These are phyloP conservation scores for Campodea augens DNA, from an alignment of 1,140 invertebrate genomes.

Conservation along the genomic window DNA sequence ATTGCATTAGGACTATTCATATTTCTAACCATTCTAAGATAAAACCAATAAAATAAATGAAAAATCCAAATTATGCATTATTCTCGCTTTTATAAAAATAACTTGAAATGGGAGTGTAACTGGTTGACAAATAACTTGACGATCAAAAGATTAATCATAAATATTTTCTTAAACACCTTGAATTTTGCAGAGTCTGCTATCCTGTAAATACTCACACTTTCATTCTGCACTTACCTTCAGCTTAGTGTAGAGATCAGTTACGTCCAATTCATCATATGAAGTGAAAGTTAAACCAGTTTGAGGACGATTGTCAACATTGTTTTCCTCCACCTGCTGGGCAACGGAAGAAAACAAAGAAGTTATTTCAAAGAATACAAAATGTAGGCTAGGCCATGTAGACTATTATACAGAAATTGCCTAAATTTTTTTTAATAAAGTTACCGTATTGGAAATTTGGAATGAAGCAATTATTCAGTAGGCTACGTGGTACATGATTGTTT, in stretches of 20 bases:
- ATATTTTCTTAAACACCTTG: not conserved
- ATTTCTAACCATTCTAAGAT: no score
- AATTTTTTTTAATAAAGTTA: not conserved
- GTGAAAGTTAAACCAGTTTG: slow-evolving; percentile 29
- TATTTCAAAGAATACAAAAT: slow-evolving; percentile 8
- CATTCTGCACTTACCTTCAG: slow-evolving; percentile 47
- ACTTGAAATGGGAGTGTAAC: not conserved
- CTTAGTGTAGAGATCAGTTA: slow-evolving; percentile 83
- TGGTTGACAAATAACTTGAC: not conserved
- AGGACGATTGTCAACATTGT: slow-evolving; percentile 35
- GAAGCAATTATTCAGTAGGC: no score
- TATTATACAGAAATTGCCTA: slow-evolving; percentile 4
- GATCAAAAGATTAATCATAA: not conserved
- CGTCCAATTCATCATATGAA: slow-evolving; percentile 52
- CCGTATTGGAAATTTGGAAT: no score
- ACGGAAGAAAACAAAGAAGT: slow-evolving; percentile 21
- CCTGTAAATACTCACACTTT: not conserved
- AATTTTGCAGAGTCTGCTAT: not conserved
- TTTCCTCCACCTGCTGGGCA: no score
- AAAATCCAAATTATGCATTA: not conserved
- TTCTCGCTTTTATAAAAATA: not conserved
- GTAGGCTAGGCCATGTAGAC: slow-evolving; percentile 2
- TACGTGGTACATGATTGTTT: no score
- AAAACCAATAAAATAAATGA: no score
- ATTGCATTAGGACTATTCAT: no score